phyloP scores from a whole-genome alignment of 2,797 vertebrate genomes.

The Poecilia wingei region DNA sequence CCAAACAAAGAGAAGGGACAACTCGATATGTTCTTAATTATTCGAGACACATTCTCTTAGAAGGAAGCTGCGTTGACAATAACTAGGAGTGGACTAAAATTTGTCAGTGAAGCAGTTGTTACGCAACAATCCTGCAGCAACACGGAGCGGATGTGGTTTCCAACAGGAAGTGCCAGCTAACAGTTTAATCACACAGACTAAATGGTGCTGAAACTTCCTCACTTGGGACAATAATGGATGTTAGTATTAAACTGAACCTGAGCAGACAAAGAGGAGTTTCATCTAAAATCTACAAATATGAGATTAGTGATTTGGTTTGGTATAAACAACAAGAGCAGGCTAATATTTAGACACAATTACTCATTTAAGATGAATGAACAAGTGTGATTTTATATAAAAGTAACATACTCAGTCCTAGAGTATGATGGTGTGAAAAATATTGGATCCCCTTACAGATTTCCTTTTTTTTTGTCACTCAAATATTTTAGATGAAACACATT shows the following conservation, averaged over 20 bases:
- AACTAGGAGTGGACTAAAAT: slow-evolving; percentile 3
- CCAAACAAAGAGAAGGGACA: slow-evolving; percentile 32
- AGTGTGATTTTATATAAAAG: neutral
- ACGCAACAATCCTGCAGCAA: neutral
- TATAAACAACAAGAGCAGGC: neutral
- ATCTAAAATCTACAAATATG: neutral
- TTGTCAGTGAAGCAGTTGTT: slow-evolving; percentile 3
- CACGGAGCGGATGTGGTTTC: slow-evolving; percentile 69
- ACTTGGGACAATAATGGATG: neutral
- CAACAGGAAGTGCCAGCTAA: slow-evolving; percentile 61
- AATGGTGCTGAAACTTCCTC: slow-evolving; percentile 10
- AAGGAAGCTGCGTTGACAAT: slow-evolving; percentile 6
- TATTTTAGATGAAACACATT: neutral
- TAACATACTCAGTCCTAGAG: neutral
- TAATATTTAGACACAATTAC: neutral
- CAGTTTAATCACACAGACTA: slow-evolving; percentile 23
- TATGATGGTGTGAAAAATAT: neutral
- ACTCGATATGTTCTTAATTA: slow-evolving; percentile 30
- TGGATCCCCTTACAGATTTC: neutral
- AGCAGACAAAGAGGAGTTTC: neutral
- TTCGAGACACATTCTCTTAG: slow-evolving; percentile 17
- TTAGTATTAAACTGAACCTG: neutral
- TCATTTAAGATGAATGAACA: neutral
- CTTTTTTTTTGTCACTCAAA: too few relatives aligned
- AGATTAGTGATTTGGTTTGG: neutral